Evolutionary conservation across 2,113 vertebrate species (phyloP), one percentile per base, ranked within the genome.

Genomic region (Pseudorhombus dupliciocellatus): DNA sequence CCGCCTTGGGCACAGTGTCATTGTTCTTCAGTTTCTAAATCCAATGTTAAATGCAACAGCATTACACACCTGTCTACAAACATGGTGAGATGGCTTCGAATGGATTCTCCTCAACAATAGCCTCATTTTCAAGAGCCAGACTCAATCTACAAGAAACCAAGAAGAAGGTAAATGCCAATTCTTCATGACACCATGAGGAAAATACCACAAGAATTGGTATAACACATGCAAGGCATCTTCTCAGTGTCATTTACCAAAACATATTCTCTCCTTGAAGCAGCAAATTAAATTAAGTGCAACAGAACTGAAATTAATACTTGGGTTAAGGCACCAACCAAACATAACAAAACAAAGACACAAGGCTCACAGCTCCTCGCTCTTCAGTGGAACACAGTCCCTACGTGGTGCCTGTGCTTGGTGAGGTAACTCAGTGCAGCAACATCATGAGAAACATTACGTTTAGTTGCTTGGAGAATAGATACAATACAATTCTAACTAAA

Each of bases 241-340:
- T 58, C 15, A 46, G 34, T 42, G 12, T 50, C 11, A 40, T 70
- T 68, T 52, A 52, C 16, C 40, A 50, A 63, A 81, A 53, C 44
- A 61, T 54, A 60, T 37, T 30, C 14, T 66, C 34, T 31, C 10
- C 31, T 26, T 5, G 44, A 77, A 91, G 80, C 84, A 89, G 84
- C 81, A 77, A 73, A 22, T 73, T 73, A 65, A 63, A 62, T 44
- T 67, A 66, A 64, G 5, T 67, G 42, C 59, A 75, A 77, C 31
- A 62, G 24, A 84, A 72, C 60, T 55, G 54, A 81, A 58, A n/a
- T 66, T 46, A 85, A 90, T 70, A 86, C 84, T 81, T 67, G 42
- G 72, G 83, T 81, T 92, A 93, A 93, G 93, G 92, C 93, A 93
- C 90, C 84, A 76, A 89, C 66, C 25, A 77, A 86, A 83, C 42